Evolutionary conservation across 2,888 invertebrate genomes (phyloP), one percentile per base, ranked within the genome.

Genomic region (Drosophila testacea): DNA sequence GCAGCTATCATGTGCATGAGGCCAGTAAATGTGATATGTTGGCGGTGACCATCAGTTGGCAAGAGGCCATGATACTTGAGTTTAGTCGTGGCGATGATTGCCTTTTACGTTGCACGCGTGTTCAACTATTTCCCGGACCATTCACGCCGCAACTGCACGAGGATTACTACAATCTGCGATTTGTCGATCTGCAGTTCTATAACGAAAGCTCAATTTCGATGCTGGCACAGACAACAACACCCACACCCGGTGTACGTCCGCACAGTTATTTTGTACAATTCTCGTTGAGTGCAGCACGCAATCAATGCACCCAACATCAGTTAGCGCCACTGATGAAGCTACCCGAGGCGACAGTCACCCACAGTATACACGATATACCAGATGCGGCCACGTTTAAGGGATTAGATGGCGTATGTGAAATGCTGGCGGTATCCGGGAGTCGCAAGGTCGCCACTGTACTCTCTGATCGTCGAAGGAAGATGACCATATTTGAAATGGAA

Each of bases 401-500:
- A 6, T 92, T 96, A 9, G 96, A 96, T 69, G 95, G 95, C 81
- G 93, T 94, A 77, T 95, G 95, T 3, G 94, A 94, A 65, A 93
- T 94, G 71, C 94, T 98, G 86, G 96, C 98, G 1, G 98, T 98
- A 4, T 97, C 97, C 47, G 98, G 98, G 0, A 95, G 95, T 61
- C 92, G 95, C 68, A 93, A 93, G 80, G 97, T 98, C 7, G 96
- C 97, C 7, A 96, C 98, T 42, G 95, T 98, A 50, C 93, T 98
- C 42, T 96, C 97, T 13, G 96, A 96, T 80, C 96, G 95, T 83
- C 93, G 94, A 59, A 95, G 96, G 67, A 96, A 97, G 91, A 96
- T 98, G 46, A 94, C 97, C 71, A 94, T 98, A 51, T 97, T 97
- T 91, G 97, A 98, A 92, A 98, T 98, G 95, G 98, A 98, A 93